phyloP scores from a whole-genome alignment of 1,140 invertebrate species.

The Bombus consobrinus region DNA sequence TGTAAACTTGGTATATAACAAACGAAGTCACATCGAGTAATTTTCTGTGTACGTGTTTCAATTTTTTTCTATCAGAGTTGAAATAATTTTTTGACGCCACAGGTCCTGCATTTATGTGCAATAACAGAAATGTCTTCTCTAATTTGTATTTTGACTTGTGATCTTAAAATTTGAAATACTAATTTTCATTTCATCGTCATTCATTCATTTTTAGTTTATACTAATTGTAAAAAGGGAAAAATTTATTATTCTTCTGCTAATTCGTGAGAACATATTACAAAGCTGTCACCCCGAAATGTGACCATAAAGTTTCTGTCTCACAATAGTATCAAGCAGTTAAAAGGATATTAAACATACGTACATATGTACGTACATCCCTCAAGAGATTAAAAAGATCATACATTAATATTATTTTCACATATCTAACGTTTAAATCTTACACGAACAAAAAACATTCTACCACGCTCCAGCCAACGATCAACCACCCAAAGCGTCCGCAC shows the following conservation, averaged over 20 bases:
- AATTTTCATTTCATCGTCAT: too few relatives aligned
- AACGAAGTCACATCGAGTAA: not conserved
- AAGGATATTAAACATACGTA: not conserved
- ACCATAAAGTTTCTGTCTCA: not conserved
- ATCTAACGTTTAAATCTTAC: too few relatives aligned
- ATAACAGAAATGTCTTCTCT: not conserved
- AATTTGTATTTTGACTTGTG: not conserved
- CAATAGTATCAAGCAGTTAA: not conserved
- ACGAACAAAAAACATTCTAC: not conserved
- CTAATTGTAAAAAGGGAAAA: too few relatives aligned
- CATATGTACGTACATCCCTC: too few relatives aligned
- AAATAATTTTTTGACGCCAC: not conserved
- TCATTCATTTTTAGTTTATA: too few relatives aligned
- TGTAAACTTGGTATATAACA: not conserved
- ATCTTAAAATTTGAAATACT: not conserved
- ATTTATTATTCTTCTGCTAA: too few relatives aligned
- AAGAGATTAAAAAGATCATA: too few relatives aligned
- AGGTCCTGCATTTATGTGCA: not conserved
- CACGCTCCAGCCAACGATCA: not conserved
- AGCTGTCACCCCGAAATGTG: not conserved
- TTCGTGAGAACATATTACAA: too few relatives aligned
- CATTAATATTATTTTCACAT: too few relatives aligned
- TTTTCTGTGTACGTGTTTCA: not conserved
- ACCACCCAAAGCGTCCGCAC: constrained; percentile 2
- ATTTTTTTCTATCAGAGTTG: not conserved